Base-by-base conservation (phyloP, 1,140 invertebrate genomes). In the Lepidurus arcticus region DNA sequence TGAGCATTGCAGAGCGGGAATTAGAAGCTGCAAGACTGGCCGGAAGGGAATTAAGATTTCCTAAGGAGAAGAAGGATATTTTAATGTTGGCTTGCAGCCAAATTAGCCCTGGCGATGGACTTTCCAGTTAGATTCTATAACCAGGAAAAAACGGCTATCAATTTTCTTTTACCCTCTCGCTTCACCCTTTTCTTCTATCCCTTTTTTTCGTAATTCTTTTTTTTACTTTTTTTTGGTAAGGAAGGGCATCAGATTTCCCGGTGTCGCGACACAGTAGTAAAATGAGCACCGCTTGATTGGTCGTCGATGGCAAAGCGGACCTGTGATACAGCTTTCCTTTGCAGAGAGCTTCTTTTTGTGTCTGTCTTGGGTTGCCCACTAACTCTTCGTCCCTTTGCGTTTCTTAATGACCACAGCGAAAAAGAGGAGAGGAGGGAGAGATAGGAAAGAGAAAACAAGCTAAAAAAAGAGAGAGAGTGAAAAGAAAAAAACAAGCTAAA, bases 51-150 rank as follows among this genome's bases (percentile, higher is more conserved):
- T 87, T 98, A 5, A 88, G 95, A 81, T 97, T 97, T 86, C 94
- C 94, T 43, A 97, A 97, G 85, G 95, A 98, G 85, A 98, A 97
- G 84, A 93, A 95, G 83, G 95, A 97, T 84, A 97, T 98, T 84
- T 86, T 97, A 13, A 91, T 95, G 87, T 88, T 96, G 81, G 95
- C 94, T 11, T 91, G 92, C 81, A 91, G 91, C 80, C 92, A 94
- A 83, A 88, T 93, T 24, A 76, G 42, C 26, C 75, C 44, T 74
- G 79, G 76, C 10, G 76, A 78, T 42, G 75, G 65, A 26, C 76
- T 80, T 43, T 74, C 43, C 13, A 76, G 76, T 76, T 76, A 76
- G 21, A 34, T n/a, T 16, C 11, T 10, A 76, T 24, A 65, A 16
- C 16, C 53, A 65, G 53, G 53, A 65, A 65, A 65, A 34, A 3